Conservation (phyloP, 1,140 invertebrate genomes). For the Mizuhopecten yessoensis region DNA sequence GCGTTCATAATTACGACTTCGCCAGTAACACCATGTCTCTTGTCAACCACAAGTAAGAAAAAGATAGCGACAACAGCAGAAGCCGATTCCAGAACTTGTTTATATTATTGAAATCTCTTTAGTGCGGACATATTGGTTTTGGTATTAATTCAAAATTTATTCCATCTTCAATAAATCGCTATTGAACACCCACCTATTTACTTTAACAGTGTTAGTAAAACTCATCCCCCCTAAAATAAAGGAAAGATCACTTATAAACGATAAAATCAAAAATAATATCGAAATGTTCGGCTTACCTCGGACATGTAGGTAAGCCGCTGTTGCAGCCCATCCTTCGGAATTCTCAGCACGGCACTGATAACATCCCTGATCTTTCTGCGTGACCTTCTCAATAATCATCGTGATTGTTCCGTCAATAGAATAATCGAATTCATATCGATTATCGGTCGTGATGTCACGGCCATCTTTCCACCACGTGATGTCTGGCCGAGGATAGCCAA, state of each 20-base stretch:
- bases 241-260: neutral
- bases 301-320: slow-evolving; percentile 78
- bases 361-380: slow-evolving; percentile 73
- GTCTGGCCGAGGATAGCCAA: slow-evolving; percentile 77
- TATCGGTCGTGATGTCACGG: slow-evolving; percentile 75
- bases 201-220: too few species aligned
- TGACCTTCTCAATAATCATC: slow-evolving; percentile 77
- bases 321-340: slow-evolving; percentile 79
- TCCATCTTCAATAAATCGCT: too few species aligned
- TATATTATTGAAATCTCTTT: too few species aligned
- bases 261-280: neutral
- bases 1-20: too few species aligned
- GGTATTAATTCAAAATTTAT: too few species aligned
- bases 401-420: slow-evolving; percentile 76
- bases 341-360: slow-evolving; percentile 80
- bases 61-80: too few species aligned
- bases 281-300: slow-evolving; percentile 69
- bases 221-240: too few species aligned
- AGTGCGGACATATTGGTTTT: too few species aligned
- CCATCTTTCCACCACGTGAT: slow-evolving; percentile 81
- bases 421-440: slow-evolving; percentile 75
- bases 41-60: too few species aligned
- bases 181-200: too few species aligned
- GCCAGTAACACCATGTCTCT: too few species aligned
- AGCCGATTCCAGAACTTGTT: too few species aligned